Base-by-base conservation (phyloP, 2,797 vertebrate species). In the Danionella dracula region DNA sequence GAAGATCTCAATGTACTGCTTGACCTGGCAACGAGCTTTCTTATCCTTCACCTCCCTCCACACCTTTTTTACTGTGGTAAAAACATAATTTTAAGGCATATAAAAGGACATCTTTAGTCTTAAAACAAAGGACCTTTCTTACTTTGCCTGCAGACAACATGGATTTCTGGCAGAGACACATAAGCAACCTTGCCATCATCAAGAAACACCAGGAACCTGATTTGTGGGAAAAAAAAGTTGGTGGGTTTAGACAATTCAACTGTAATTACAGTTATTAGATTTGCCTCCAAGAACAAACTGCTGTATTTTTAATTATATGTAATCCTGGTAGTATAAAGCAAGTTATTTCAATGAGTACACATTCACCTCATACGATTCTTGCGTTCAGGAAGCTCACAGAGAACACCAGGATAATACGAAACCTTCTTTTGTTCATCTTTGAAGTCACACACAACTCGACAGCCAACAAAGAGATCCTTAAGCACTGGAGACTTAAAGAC, bases 361-460 rank as follows among this genome's bases (percentile, higher is more conserved):
- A 27, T 27, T 50, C 71, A 97, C 96, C 95, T 93, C 83, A 92
- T 81, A 40, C 92, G 92, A 61, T 98, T 98, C 84, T 90, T 95
- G 60, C 91, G 79, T 1, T 90, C 92, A 1, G 96, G 95, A 15
- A 94, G 93, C 79, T 98, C 95, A 0, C 89, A 91, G 73, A 98
- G 82, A 4, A 96, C 83, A 0, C 91, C 95, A 2, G 92, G 88
- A 0, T 87, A 89, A 49, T 92, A 91, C 83, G 83, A 86, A 19
- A 89, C 84, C 75, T 92, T 91, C 20, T 87, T 88, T 2, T 86
- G 83, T 3, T 84, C 85, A 8, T 93, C 90, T 73, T 90, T 91
- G 83, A 91, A 92, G 21, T 81, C 85, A 29, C 93, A 90, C 19
- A 95, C 93, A 4, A 98, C 93, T 1, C 94, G 88, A 68, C 91